Conservation (phyloP, 2,888 invertebrate genomes). For the Automeris io region DNA sequence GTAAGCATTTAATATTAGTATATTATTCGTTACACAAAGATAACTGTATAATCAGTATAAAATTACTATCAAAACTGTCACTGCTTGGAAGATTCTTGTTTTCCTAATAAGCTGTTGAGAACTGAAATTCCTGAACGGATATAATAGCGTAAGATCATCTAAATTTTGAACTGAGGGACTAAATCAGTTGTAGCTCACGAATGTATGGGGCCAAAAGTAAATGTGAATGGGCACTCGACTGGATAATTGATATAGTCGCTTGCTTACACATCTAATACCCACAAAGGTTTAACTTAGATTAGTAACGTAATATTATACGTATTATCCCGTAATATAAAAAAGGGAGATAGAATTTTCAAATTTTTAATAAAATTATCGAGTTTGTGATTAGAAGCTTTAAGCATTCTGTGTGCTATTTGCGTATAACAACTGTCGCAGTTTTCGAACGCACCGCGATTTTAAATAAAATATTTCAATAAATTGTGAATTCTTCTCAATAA, state of each 20-base stretch:
- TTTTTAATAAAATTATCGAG: conserved; percentile 15
- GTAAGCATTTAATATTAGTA: too few species aligned
- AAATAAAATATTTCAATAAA: conserved; percentile 5
- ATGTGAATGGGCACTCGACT: background rate
- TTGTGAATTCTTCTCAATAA: background rate
- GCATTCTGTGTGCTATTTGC: conserved; percentile 41
- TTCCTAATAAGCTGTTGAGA: too few species aligned
- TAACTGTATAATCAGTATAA: too few species aligned
- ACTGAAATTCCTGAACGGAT: too few species aligned
- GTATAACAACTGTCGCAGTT: conserved; percentile 36
- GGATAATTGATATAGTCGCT: conserved; percentile 1
- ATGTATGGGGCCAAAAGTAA: conserved; percentile 2
- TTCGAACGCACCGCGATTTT: conserved; percentile 20
- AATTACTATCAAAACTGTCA: too few species aligned
- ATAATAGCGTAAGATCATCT: too few species aligned
- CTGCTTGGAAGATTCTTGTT: too few species aligned
- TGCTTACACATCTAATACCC: background rate
- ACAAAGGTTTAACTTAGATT: too few species aligned
- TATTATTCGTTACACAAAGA: too few species aligned
- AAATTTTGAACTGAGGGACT: too few species aligned
- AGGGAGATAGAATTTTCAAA: conserved; percentile 10
- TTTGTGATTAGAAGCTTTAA: conserved; percentile 28
- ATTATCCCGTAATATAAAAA: background rate
- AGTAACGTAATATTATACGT: background rate
- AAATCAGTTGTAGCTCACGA: too few species aligned